Evolutionary conservation across 2,888 invertebrate species (phyloP).

Genomic region (Heliconius ethilla): DNA sequence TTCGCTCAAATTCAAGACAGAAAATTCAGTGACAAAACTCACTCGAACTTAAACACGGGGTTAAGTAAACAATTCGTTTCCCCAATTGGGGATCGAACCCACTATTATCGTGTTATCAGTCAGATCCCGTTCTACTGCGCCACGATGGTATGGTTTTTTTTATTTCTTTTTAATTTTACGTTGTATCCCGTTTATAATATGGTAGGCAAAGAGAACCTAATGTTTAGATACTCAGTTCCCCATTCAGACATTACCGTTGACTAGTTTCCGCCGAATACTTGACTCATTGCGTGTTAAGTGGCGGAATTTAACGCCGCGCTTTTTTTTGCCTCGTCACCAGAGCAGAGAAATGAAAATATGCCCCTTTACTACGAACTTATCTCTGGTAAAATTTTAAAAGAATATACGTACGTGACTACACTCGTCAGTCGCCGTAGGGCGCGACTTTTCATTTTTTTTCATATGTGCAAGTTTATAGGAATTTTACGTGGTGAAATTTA

Average conservation of each 20-base stretch:
- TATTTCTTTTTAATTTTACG: background rate
- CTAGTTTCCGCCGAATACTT: too few species aligned
- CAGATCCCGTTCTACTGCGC: background rate
- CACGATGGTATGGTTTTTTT: too few species aligned
- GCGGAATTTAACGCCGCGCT: background rate
- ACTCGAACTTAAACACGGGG: too few species aligned
- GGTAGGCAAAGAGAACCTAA: too few species aligned
- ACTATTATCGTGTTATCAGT: background rate
- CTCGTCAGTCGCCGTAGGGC: slow-evolving; percentile 24
- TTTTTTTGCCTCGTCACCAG: too few species aligned
- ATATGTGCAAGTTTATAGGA: slow-evolving; percentile 29
- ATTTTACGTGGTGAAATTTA: slow-evolving; percentile 24
- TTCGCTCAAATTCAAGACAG: background rate
- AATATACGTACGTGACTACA: slow-evolving; percentile 33
- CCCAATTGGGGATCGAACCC: background rate
- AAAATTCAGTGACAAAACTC: too few species aligned
- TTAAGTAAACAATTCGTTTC: too few species aligned
- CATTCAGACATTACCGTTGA: too few species aligned
- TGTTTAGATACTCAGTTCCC: too few species aligned
- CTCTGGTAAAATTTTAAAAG: slow-evolving; percentile 45
- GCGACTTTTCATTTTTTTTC: slow-evolving; percentile 37
- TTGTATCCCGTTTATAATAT: background rate
- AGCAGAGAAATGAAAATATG: too few species aligned
- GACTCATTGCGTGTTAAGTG: background rate
- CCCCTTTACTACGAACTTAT: background rate